Percentiles rank a stretch among this genome's conserved stretches.
These are phyloP conservation scores for Tetropium fuscum DNA, from an alignment of 2,888 invertebrate species.

Conservation along the genomic window DNA sequence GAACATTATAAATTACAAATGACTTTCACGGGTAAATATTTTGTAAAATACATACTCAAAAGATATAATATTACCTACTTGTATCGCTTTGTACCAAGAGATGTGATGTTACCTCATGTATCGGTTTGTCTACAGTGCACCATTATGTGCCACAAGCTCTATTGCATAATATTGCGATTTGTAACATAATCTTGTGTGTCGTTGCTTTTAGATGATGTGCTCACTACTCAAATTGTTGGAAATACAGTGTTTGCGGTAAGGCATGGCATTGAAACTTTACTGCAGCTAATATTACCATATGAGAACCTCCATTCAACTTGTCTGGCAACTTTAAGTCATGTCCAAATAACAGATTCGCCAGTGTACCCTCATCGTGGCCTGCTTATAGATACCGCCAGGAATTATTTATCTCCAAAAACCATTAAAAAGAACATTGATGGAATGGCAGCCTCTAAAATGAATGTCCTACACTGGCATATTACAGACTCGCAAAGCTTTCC, in stretches of 20 bases:
- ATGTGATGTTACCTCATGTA: too few species aligned
- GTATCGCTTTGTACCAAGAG: too few species aligned
- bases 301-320: slow-evolving; percentile 58
- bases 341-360: slow-evolving; percentile 81
- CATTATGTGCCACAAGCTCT: too few species aligned
- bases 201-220: slow-evolving; percentile 66
- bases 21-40: slow-evolving; percentile 34
- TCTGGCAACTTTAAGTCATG: slow-evolving; percentile 73
- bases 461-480: slow-evolving; percentile 93
- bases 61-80: too few species aligned
- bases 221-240: slow-evolving; percentile 70
- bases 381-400: slow-evolving; percentile 89
- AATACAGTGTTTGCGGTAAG: slow-evolving; percentile 79
- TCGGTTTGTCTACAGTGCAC: too few species aligned
- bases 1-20: slow-evolving; percentile 77
- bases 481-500: slow-evolving; percentile 95
- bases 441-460: slow-evolving; percentile 90
- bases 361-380: slow-evolving; percentile 87
- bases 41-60: too few species aligned
- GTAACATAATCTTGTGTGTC: too few species aligned
- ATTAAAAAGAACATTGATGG: slow-evolving; percentile 83
- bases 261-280: slow-evolving; percentile 81
- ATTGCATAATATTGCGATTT: too few species aligned
- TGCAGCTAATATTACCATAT: slow-evolving; percentile 72
- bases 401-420: slow-evolving; percentile 80